Evolutionary conservation across 53 echinoderm and acorn worm genomes (phyloP).

Genomic region (Stichopus horrens): DNA sequence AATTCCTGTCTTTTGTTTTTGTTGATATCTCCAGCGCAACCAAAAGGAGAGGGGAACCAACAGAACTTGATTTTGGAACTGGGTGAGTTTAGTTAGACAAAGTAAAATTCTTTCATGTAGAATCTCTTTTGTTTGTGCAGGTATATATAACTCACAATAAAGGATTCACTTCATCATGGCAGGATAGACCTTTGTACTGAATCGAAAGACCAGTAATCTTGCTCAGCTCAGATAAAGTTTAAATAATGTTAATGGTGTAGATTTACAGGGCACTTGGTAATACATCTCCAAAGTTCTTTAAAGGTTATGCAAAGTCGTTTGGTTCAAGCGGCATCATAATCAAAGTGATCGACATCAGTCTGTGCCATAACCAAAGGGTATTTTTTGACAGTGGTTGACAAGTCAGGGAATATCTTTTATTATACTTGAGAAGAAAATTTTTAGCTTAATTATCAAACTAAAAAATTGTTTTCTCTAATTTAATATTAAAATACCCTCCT

Average conservation of each 20-base stretch:
- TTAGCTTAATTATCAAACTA: no score
- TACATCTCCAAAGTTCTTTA: background rate
- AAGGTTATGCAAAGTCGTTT: background rate
- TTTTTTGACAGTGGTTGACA: no score
- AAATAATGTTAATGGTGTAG: background rate
- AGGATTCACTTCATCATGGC: background rate
- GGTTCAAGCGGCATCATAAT: background rate
- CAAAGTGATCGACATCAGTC: no score
- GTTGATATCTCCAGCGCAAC: constrained; percentile 13
- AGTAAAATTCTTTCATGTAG: background rate
- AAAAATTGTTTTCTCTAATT: no score
- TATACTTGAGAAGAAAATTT: no score
- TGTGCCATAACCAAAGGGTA: no score
- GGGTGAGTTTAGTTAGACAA: constrained; percentile 52
- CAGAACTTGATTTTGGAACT: constrained; percentile 57
- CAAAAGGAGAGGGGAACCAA: constrained; percentile 53
- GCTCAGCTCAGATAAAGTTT: background rate
- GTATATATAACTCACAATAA: background rate
- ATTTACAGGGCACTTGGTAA: background rate
- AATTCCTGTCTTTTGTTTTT: background rate
- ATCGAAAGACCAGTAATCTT: background rate
- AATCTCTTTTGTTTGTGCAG: background rate
- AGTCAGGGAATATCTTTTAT: no score
- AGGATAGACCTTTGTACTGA: background rate
- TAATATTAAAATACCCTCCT: no score